Base-by-base conservation (phyloP, 2,113 vertebrate species). In the Herpailurus yagouaroundi region DNA sequence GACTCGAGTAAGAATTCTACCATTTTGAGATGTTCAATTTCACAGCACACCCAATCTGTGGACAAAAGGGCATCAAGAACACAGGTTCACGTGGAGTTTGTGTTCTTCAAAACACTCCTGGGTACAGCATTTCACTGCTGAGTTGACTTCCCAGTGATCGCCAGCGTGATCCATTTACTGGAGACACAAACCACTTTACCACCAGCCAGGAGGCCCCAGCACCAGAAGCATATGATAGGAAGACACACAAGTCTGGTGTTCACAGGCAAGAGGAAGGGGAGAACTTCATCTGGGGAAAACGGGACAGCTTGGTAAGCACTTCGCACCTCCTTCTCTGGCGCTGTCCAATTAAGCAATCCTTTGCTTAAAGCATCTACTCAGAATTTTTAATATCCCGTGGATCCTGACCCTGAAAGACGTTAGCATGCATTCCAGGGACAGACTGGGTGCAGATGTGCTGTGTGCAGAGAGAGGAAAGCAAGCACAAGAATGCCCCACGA, bases 391-490 rank as follows among this genome's bases (percentile, higher is more conserved):
- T 57, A 91, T 60, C 15, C 64, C 3, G 9, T 11, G 79, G 82
- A 5, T 74, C 52, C 29, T 71, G 73, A 63, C 41, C 14, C 57
- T 94, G 82, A 91, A 79, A 66, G 21, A 4, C 2, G 64, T 9
- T 18, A 41, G 31, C 57, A 10, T 9, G 41, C 45, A 31, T 64
- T 4, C 55, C 33, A 52, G 52, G 68, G 52, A 21, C 23, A 73
- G 27, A 2, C 4, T 8, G 23, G 50, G 48, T 33, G 2, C 9
- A 8, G 15, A 0, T 0, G 48, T n/a, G 38, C 21, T 36, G 21
- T 12, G 21, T 10, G 31, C 0, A 52, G 0, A 4, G 23, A 21
- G 25, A 1, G 31, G 16, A 93, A 2, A 69, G 60, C 3, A 68
- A 71, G 79, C 16, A n/a, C 2, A 27, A 33, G 64, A 31, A 23